Base-by-base conservation (phyloP, 2,888 invertebrate species). In the Rhingia campestris region DNA sequence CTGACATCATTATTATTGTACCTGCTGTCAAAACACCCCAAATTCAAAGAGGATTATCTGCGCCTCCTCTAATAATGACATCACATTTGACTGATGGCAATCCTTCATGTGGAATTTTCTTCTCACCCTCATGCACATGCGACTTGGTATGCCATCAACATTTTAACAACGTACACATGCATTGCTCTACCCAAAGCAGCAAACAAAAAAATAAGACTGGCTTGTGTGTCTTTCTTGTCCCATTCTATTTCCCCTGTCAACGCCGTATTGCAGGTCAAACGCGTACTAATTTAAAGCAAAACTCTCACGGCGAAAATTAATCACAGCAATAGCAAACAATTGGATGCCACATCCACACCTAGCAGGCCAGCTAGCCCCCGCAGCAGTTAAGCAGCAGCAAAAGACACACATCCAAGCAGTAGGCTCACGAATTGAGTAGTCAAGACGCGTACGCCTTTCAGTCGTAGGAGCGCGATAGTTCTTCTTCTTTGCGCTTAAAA, bases 301-400 rank as follows among this genome's bases (percentile, higher is more conserved):
- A 61, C 64, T 84, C 84, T 73, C 77, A 80, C 84, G 70, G 84
- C 80, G 74, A 84, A 84, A 84, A 84, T 84, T 84, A 84, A 84
- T 84, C 84, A 84, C 80, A 80, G 84, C 32, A 22, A 32, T 30
- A 22, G 49, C 49, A 49, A 49, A 80, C 80, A 84, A 80, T 75
- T 75, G 84, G 80, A 84, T 84, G 84, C 74, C 80, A 79, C 69
- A 84, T 84, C 84, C 84, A 66, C 72, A 73, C 80, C 80, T 81
- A 67, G 56, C 39, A 10, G 51, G 53, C 9, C 41, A 12, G 22
- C 66, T 72, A 51, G 47, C 53, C 49, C 56, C 45, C 30, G 67
- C 43, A 32, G 49, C 30, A 49, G 49, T 30, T 6, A 41, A 63
- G 63, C 47, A 37, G 73, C 56, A 67, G 49, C 12, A 12, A 12